Percentiles rank a stretch among this genome's conserved stretches.
These are phyloP conservation scores for Prosapia bicincta DNA, from an alignment of 2,888 invertebrate genomes.

Conservation along the genomic window DNA sequence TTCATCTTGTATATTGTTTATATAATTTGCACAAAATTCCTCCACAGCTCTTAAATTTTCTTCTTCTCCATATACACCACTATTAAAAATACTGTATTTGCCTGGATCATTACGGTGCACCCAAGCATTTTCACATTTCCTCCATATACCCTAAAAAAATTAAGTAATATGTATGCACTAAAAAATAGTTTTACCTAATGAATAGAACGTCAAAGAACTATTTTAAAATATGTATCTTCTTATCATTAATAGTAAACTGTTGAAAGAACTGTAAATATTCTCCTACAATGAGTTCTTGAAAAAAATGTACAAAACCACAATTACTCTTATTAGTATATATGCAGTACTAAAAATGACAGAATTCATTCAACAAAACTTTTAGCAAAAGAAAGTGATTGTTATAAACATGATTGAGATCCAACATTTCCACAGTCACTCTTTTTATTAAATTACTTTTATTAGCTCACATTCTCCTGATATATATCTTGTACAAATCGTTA, in stretches of 20 bases:
- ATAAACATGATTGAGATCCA: too few species aligned
- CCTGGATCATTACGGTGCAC: slow-evolving; percentile 17
- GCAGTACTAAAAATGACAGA: too few species aligned
- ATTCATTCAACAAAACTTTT: too few species aligned
- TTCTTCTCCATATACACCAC: slow-evolving; percentile 11
- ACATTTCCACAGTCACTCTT: too few species aligned
- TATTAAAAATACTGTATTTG: slow-evolving; percentile 11
- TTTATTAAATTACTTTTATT: too few species aligned
- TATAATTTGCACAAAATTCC: neutral
- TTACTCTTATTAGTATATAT: too few species aligned
- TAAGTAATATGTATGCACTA: too few species aligned
- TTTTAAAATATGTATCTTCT: neutral
- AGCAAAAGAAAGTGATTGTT: too few species aligned
- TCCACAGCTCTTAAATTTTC: neutral
- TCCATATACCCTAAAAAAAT: slow-evolving; percentile 13
- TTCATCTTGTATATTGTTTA: slow-evolving; percentile 3
- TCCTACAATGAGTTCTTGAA: neutral
- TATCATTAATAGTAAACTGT: neutral
- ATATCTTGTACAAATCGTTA: too few species aligned
- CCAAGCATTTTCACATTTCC: slow-evolving; percentile 17
- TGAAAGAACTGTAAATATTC: neutral
- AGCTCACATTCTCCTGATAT: too few species aligned
- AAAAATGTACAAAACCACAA: too few species aligned
- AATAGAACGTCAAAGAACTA: neutral
- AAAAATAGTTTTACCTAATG: too few species aligned